Percentiles rank a stretch among this genome's conserved stretches.
phyloP scores from a whole-genome alignment of 2,797 vertebrate species.

The Rhyacichthys aspro region DNA sequence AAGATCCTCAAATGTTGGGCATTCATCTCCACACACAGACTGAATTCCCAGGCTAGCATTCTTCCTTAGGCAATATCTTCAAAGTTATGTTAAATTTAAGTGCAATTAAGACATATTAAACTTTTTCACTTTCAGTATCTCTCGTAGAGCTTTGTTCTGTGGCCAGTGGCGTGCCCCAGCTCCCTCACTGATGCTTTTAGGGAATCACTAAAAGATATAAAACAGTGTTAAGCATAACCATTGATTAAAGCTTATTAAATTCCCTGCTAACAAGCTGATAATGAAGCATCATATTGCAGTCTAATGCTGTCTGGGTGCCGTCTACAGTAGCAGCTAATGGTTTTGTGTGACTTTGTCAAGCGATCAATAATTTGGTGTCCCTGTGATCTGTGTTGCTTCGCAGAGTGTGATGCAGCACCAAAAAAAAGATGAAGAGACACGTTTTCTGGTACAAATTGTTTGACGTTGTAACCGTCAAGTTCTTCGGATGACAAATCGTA shows the following conservation, averaged over 20 bases:
- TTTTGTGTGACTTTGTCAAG: constrained; percentile 57
- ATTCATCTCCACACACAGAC: constrained; percentile 2
- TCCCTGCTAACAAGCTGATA: constrained; percentile 61
- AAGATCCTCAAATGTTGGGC: constrained; percentile 15
- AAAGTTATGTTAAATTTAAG: constrained; percentile 56
- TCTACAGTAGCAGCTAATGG: constrained; percentile 54
- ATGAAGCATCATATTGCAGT: constrained; percentile 50
- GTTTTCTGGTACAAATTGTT: constrained; percentile 40
- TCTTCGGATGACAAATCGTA: constrained; percentile 37
- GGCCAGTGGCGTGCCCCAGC: constrained; percentile 44
- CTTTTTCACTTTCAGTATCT: constrained; percentile 48
- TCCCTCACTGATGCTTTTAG: constrained; percentile 16
- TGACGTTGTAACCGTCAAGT: constrained; percentile 22
- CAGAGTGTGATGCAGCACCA: constrained; percentile 36
- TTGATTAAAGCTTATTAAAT: constrained; percentile 59
- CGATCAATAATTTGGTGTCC: constrained; percentile 69
- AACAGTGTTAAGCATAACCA: constrained; percentile 35
- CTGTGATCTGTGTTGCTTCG: constrained; percentile 58
- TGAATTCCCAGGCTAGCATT: constrained; percentile 33
- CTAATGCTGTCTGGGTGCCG: constrained; percentile 44
- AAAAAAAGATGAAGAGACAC: constrained; percentile 33
- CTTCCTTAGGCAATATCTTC: constrained; percentile 58
- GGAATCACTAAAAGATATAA: constrained; percentile 24
- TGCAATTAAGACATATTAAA: constrained; percentile 44
- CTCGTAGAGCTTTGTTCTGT: constrained; percentile 49